Evolutionary conservation across 1,140 invertebrate species (phyloP), one percentile per base, ranked within the genome.

Genomic region (Eriocheir sinensis): DNA sequence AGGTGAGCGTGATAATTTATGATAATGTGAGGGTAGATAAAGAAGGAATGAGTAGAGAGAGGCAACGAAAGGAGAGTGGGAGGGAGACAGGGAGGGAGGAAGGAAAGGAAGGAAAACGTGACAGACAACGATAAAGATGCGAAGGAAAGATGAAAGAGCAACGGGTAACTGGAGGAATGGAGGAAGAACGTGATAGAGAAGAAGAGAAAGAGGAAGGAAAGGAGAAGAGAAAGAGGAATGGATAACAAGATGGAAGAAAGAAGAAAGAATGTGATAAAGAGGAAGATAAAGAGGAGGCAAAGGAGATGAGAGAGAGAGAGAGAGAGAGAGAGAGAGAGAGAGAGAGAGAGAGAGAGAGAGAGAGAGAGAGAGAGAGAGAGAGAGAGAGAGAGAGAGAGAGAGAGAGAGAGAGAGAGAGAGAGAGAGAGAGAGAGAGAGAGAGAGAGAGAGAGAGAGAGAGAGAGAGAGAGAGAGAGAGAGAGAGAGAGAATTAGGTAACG

Each of bases 341-440:
- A 80, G 79, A 80, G 32, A 34, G 32, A 34, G 32, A 34, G 32
- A 34, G 32, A 34, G 32, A 34, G 32, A 34, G 32, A 80, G 79
- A 80, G 79, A 80, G 79, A 34, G 32, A 34, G 32, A 34, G 32
- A 34, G 32, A 34, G 32, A 34, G 32, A 80, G 79, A 80, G 79
- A 80, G 79, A 80, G 79, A 80, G 79, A 80, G 79, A 80, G 79
- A 81, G 27, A 81, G 12, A 36, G 12, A 30, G 80, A 81, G n/a
- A 81, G 53, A 72, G 53, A 72, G 53, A 72, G 53, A 72, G n/a
- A n/a, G n/a, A n/a, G n/a, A n/a, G 48, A 53, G 48, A n/a, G n/a
- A n/a, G n/a, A n/a, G n/a, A n/a, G n/a, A 15, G n/a, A n/a, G n/a
- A n/a, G n/a, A n/a, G n/a, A n/a, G n/a, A n/a, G n/a, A n/a, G n/a